Evolutionary conservation across 2,797 vertebrate genomes (phyloP).

Genomic region (Alectoris magna): DNA sequence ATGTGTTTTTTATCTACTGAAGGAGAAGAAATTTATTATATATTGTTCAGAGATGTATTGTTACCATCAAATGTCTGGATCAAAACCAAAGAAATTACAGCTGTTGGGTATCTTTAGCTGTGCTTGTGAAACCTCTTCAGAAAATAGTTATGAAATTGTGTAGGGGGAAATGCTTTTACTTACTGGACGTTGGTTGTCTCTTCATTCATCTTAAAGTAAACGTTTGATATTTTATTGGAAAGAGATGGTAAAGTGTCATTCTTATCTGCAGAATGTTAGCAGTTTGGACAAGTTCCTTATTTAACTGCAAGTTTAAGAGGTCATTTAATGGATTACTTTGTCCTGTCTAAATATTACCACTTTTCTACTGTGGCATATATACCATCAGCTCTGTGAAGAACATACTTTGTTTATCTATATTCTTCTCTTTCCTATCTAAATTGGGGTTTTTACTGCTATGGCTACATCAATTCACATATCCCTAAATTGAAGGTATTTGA

Average conservation of each 20-base stretch:
- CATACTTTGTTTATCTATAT: background rate
- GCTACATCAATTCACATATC: background rate
- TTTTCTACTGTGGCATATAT: background rate
- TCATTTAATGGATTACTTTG: background rate
- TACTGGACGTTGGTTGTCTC: background rate
- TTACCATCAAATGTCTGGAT: background rate
- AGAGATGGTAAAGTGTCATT: background rate
- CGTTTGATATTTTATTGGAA: background rate
- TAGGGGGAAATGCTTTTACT: background rate
- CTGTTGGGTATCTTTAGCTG: background rate
- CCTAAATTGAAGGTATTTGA: background rate
- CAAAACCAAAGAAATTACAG: background rate
- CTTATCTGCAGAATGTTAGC: background rate
- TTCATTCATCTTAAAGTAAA: background rate
- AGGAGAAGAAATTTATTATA: background rate
- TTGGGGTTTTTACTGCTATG: background rate
- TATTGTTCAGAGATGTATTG: background rate
- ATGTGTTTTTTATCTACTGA: background rate
- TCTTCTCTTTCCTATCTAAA: background rate
- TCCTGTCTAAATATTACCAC: background rate
- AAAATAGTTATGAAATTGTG: background rate
- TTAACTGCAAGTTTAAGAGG: background rate
- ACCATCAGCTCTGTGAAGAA: background rate
- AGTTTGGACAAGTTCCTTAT: background rate
- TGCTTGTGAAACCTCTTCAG: background rate